Evolutionary conservation across 2,888 invertebrate species (phyloP).

Genomic region (Chouioia cunea): DNA sequence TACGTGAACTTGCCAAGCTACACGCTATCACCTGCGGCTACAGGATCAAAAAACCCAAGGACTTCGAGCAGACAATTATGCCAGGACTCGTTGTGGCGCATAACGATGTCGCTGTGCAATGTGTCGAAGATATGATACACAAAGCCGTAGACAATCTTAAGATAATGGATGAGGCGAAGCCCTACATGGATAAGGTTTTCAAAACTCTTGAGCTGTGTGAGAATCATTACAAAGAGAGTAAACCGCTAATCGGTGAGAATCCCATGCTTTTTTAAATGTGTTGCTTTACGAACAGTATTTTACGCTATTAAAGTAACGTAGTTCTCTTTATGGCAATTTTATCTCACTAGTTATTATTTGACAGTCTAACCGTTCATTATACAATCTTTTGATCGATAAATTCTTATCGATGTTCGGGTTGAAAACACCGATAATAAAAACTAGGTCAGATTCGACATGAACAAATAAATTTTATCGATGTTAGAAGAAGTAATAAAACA

Average conservation of each 20-base stretch:
- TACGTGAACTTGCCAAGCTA: constrained; percentile 60
- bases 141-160: constrained; percentile 56
- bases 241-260: not conserved
- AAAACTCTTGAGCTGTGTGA: constrained; percentile 55
- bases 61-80: constrained; percentile 55
- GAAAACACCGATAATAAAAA: too few species aligned
- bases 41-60: constrained; percentile 57
- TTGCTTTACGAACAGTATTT: too few species aligned
- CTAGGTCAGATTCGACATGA: too few species aligned
- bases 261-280: not conserved
- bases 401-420: too few species aligned
- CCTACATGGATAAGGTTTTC: constrained; percentile 53
- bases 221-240: constrained; percentile 18
- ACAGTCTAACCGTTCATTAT: too few species aligned
- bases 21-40: constrained; percentile 61
- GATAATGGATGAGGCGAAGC: constrained; percentile 53
- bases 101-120: constrained; percentile 54
- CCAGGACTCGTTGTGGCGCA: constrained; percentile 50
- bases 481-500: too few species aligned
- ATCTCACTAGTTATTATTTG: not conserved
- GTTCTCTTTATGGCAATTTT: not conserved
- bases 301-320: too few species aligned
- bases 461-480: too few species aligned
- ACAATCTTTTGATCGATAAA: too few species aligned
- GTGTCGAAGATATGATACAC: constrained; percentile 56